phyloP scores from a whole-genome alignment of 2,797 vertebrate genomes.

The Lithobates pipiens region DNA sequence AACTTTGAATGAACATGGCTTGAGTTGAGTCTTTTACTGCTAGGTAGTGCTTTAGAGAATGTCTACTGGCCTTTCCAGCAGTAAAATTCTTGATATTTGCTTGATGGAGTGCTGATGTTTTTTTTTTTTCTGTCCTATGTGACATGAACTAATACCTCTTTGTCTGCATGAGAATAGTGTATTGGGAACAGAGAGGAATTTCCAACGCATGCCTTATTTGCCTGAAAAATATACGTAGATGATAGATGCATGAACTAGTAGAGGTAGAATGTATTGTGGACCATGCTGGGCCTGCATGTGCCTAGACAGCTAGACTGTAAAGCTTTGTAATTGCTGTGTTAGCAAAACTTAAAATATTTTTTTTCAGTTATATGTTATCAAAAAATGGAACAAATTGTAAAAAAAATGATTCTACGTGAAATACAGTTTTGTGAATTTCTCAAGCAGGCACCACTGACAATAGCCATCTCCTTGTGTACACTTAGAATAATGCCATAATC shows the following conservation, averaged over 20 bases:
- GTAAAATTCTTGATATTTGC: constrained; percentile 71
- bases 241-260: constrained; percentile 1
- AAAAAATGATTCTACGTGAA: no score
- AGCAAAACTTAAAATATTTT: background rate
- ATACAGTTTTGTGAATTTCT: no score
- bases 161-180: constrained; percentile 25
- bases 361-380: background rate
- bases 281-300: background rate
- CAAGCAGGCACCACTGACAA: no score
- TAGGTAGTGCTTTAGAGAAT: background rate
- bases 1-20: constrained; percentile 69
- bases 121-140: constrained; percentile 60
- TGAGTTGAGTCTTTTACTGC: constrained; percentile 63
- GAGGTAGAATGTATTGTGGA: background rate
- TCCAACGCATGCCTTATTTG: constrained; percentile 1
- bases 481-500: no score
- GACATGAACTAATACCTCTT: background rate
- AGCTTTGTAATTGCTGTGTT: background rate
- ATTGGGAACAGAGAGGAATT: background rate
- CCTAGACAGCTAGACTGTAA: background rate
- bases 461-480: no score
- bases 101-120: constrained; percentile 77
- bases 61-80: background rate
- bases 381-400: background rate
- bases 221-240: background rate